Conservation (phyloP, 2,888 invertebrate genomes). For the Lydus trimaculatus region DNA sequence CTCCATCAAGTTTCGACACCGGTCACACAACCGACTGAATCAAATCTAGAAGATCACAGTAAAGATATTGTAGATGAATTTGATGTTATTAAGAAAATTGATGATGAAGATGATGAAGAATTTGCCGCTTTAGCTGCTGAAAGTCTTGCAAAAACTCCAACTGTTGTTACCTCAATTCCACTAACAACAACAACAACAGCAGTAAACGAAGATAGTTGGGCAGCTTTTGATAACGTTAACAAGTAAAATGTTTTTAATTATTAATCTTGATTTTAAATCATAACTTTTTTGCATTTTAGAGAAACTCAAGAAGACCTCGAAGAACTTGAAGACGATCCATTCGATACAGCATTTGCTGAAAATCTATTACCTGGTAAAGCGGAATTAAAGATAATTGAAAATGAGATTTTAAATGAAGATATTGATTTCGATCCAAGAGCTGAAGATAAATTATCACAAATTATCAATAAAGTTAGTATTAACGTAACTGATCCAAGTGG, state of each 20-base stretch:
- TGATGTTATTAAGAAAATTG: slow-evolving; percentile 59
- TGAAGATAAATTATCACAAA: slow-evolving; percentile 60
- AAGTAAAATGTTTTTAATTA: slow-evolving; percentile 46
- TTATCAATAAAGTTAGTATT: slow-evolving; percentile 62
- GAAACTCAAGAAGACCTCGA: slow-evolving; percentile 7
- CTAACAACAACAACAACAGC: slow-evolving; percentile 54
- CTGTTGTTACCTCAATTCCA: slow-evolving; percentile 8
- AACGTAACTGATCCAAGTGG: slow-evolving; percentile 72
- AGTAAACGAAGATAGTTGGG: slow-evolving; percentile 64
- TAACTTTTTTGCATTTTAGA: neutral
- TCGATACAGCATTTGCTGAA: slow-evolving; percentile 85
- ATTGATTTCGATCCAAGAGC: slow-evolving; percentile 72
- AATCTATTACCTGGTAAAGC: slow-evolving; percentile 73
- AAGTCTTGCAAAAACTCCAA: slow-evolving; percentile 69
- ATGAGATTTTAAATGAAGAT: slow-evolving; percentile 62
- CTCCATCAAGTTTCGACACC: slow-evolving; percentile 53
- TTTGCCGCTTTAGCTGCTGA: slow-evolving; percentile 81
- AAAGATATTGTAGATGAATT: slow-evolving; percentile 58
- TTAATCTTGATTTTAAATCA: neutral
- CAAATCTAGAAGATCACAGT: slow-evolving; percentile 25
- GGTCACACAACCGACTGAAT: slow-evolving; percentile 26
- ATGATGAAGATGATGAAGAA: slow-evolving; percentile 76
- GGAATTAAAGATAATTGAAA: slow-evolving; percentile 67
- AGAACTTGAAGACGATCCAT: slow-evolving; percentile 76
- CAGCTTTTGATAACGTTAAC: slow-evolving; percentile 69